These are phyloP conservation scores for Oscheius sp. DNA, from an alignment of 2,888 invertebrate genomes.

Conservation along the genomic window DNA sequence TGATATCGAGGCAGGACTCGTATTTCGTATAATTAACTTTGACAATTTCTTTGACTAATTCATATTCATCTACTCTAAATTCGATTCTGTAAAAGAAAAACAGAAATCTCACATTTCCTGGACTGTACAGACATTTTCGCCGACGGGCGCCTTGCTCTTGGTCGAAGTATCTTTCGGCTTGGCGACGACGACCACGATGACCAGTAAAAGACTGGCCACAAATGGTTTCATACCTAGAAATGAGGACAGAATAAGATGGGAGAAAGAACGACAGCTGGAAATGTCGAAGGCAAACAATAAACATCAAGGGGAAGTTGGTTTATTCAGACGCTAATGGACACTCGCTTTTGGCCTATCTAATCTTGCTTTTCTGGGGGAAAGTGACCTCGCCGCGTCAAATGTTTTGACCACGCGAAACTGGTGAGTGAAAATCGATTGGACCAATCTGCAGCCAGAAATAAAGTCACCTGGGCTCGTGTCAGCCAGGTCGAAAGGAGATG, in stretches of 20 bases:
- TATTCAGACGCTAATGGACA: too few species aligned
- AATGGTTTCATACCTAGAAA: conserved; percentile 27
- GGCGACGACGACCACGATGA: conserved; percentile 3
- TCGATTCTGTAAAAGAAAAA: not conserved
- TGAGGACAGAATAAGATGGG: not conserved
- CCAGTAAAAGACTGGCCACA: conserved; percentile 22
- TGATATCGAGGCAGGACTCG: conserved; percentile 58
- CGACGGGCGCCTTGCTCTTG: conserved; percentile 40
- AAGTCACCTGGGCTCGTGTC: conserved; percentile 6
- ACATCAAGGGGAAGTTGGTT: too few species aligned
- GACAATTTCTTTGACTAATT: conserved; percentile 48
- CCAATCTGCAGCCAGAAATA: conserved; percentile 20
- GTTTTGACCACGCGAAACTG: not conserved
- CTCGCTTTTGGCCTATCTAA: too few species aligned
- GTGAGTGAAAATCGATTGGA: conserved; percentile 22
- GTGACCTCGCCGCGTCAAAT: not conserved
- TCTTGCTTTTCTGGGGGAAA: too few species aligned
- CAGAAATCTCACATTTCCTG: conserved; percentile 42
- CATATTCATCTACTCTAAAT: conserved; percentile 54
- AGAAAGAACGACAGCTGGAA: too few species aligned
- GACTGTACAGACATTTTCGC: conserved; percentile 58
- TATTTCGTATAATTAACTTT: conserved; percentile 47
- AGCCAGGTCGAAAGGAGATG: not conserved
- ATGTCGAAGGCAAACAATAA: too few species aligned
- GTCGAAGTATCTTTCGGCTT: conserved; percentile 9